Evolutionary conservation across 35 echinoderm and acorn worm species (phyloP).

Genomic region (Lytechinus pictus): DNA sequence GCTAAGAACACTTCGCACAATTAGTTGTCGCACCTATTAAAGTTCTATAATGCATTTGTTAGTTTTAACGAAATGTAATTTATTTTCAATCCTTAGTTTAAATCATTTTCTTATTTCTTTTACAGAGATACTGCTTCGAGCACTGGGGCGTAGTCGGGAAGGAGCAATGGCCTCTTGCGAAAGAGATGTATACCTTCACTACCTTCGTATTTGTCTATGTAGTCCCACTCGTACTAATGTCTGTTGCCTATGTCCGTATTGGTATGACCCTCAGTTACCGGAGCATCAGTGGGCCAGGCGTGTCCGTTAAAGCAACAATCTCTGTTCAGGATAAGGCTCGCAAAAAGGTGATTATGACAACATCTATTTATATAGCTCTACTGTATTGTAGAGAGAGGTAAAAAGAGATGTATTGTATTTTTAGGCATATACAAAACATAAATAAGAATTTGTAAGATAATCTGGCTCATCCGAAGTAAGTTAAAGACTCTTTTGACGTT

Average conservation of each 20-base stretch:
- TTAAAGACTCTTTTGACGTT: too few species aligned
- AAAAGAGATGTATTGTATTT: too few species aligned
- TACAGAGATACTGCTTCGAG: slow-evolving; percentile 58
- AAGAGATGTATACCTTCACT: slow-evolving; percentile 64
- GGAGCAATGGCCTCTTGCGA: background rate
- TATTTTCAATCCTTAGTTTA: background rate
- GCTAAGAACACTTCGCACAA: too few species aligned
- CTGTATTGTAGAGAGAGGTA: too few species aligned
- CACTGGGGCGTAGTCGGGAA: slow-evolving; percentile 59
- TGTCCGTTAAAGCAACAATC: slow-evolving; percentile 72
- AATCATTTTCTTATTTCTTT: background rate
- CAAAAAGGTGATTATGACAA: slow-evolving; percentile 72
- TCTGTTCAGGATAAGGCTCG: slow-evolving; percentile 83
- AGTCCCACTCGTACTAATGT: slow-evolving; percentile 76
- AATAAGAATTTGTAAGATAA: too few species aligned
- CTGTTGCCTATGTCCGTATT: slow-evolving; percentile 79
- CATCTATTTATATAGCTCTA: too few species aligned
- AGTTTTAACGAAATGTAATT: background rate
- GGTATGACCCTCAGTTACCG: slow-evolving; percentile 72
- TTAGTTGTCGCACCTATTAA: too few species aligned
- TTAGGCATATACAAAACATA: too few species aligned
- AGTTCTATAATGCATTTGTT: too few species aligned
- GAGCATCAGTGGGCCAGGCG: slow-evolving; percentile 72
- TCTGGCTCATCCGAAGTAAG: too few species aligned
- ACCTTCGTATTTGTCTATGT: slow-evolving; percentile 76